phyloP scores from a whole-genome alignment of 2,113 vertebrate genomes.

The Accipiter virgatus region DNA sequence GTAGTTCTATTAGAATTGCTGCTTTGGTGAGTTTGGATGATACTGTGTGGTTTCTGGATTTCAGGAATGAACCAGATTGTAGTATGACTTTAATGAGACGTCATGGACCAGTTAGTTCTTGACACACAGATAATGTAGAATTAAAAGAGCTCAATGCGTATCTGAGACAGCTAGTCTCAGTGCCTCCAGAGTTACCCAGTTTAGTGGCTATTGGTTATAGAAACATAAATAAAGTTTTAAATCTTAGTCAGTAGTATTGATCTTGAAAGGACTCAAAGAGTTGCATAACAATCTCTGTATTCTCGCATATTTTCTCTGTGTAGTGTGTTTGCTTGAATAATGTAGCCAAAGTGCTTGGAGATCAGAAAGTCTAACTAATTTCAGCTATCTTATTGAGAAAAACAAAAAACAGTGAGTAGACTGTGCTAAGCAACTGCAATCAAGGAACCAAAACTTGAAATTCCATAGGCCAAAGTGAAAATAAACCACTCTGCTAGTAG shows the following conservation, averaged over 20 bases:
- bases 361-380: not conserved
- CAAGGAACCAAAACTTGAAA: not conserved
- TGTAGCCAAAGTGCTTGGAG: not conserved
- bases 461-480: not conserved
- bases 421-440: not conserved
- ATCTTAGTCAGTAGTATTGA: not conserved
- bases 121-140: not conserved
- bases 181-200: not conserved
- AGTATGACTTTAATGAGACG: accelerated
- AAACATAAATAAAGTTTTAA: not conserved
- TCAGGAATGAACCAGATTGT: not conserved
- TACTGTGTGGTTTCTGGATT: not conserved
- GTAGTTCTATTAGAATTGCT: not conserved
- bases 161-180: not conserved
- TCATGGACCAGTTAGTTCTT: not conserved
- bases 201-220: not conserved
- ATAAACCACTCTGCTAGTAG: not conserved
- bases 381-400: not conserved
- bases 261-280: not conserved
- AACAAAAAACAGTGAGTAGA: not conserved
- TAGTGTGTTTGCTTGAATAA: not conserved
- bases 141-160: not conserved
- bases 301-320: not conserved
- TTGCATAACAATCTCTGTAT: not conserved
- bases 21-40: not conserved